phyloP scores from a whole-genome alignment of 2,113 vertebrate species.

The Calcarius ornatus region DNA sequence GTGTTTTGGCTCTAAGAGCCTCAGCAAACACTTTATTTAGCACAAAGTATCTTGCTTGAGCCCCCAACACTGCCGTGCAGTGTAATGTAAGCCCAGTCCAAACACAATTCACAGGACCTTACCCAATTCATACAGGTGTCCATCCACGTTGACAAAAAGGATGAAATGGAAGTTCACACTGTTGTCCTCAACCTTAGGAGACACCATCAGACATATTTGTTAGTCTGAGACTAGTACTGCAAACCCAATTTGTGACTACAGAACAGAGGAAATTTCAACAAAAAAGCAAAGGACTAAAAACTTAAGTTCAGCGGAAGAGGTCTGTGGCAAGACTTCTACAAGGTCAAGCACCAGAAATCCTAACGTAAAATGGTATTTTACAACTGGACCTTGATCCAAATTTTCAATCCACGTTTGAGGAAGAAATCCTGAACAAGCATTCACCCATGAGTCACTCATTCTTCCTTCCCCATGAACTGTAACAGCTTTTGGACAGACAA shows the following conservation, averaged over 20 bases:
- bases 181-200: constrained; percentile 82
- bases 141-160: constrained; percentile 87
- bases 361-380: background rate
- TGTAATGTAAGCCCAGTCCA: background rate
- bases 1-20: background rate
- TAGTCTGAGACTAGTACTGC: background rate
- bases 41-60: background rate
- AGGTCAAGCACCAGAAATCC: background rate
- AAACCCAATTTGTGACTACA: background rate
- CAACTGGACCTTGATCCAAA: background rate
- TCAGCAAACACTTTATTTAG: background rate
- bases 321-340: background rate
- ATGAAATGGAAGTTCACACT: constrained; percentile 95
- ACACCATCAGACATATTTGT: background rate
- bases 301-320: background rate
- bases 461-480: background rate
- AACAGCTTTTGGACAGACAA: background rate
- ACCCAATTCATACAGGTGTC: constrained; percentile 92
- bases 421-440: background rate
- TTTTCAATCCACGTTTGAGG: background rate
- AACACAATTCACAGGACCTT: constrained; percentile 8
- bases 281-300: background rate
- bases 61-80: background rate
- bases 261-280: background rate
- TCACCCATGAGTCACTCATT: background rate